Conservation (phyloP, 2,113 vertebrate species). For the Xiphophorus couchianus region DNA sequence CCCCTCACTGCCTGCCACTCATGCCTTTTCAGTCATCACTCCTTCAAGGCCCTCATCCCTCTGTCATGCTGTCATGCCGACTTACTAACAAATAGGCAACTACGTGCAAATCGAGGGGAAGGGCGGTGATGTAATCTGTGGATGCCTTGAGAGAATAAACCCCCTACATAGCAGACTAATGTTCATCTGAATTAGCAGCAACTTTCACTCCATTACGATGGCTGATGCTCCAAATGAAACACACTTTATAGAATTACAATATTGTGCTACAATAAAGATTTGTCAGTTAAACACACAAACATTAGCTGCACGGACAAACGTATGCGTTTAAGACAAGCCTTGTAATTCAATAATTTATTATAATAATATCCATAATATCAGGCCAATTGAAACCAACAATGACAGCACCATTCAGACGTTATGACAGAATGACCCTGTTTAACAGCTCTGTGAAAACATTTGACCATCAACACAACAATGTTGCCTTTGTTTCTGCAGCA, state of each 20-base stretch:
- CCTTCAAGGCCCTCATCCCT: constrained; percentile 50
- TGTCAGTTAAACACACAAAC: neutral
- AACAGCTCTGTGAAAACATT: constrained; percentile 39
- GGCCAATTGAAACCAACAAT: constrained; percentile 13
- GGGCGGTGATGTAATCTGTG: constrained; percentile 53
- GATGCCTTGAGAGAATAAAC: constrained; percentile 27
- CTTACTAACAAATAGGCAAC: constrained; percentile 50
- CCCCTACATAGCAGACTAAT: constrained; percentile 29
- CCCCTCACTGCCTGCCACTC: constrained; percentile 29
- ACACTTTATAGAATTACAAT: constrained; percentile 16
- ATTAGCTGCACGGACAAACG: neutral
- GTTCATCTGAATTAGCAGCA: constrained; percentile 44
- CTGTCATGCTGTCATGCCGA: constrained; percentile 56
- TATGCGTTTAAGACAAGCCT: constrained; percentile 1
- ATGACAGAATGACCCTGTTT: constrained; percentile 46
- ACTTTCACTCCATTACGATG: constrained; percentile 25
- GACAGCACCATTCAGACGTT: constrained; percentile 51
- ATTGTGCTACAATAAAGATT: neutral
- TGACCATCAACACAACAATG: constrained; percentile 38
- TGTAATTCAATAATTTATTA: constrained; percentile 12
- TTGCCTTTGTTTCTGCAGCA: constrained; percentile 21
- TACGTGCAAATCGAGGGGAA: constrained; percentile 37
- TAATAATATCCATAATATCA: constrained; percentile 15
- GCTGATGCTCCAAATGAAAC: constrained; percentile 30
- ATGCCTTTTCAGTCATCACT: constrained; percentile 40